Evolutionary conservation across 2,888 invertebrate genomes (phyloP), one percentile per base, ranked within the genome.

Genomic region (Lobophora halterata): DNA sequence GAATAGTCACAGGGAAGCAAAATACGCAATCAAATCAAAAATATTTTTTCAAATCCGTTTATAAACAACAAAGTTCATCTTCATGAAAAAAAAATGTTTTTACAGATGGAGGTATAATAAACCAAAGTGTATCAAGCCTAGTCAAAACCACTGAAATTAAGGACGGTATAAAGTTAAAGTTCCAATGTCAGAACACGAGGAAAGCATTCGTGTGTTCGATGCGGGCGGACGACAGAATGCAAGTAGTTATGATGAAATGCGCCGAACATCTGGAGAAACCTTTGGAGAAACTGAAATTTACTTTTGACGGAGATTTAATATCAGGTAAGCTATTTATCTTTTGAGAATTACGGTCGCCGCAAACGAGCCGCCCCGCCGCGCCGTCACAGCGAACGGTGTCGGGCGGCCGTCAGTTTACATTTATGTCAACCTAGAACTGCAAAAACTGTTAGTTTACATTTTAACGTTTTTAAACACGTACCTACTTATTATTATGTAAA

Each of bases 301-400:
- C 74, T 42, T 89, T 90, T 61, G 90, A 90, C 60, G 90, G 90
- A 1, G 89, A 89, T 47, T 33, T 62, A n/a, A 55, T 90, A 21
- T 54, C 71, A 52, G 71, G 81, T 70, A 63, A 52, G 33, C 29
- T 10, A 9, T 8, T n/a, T n/a, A n/a, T n/a, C n/a, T n/a, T n/a
- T 26, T 20, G 7, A 13, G 1, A 8, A 3, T 6, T 18, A 17
- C 5, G 3, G 3, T 14, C 5, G 14, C 5, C 3, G 3, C 3
- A 14, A 14, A 14, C 14, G 5, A 3, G 5, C 14, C 5, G 14
- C 5, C 3, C 5, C 5, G 3, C 3, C 3, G 14, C 5, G 14
- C 14, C 5, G 14, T 14, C 5, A 14, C 14, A 14, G 14, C 5
- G 14, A 3, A 5, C 5, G 3, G 14, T 14, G 3, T 3, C 14